Percentiles rank a stretch among this genome's conserved stretches.
Evolutionary conservation across 1,140 invertebrate genomes (phyloP).

Genomic region (Drosophila lini): DNA sequence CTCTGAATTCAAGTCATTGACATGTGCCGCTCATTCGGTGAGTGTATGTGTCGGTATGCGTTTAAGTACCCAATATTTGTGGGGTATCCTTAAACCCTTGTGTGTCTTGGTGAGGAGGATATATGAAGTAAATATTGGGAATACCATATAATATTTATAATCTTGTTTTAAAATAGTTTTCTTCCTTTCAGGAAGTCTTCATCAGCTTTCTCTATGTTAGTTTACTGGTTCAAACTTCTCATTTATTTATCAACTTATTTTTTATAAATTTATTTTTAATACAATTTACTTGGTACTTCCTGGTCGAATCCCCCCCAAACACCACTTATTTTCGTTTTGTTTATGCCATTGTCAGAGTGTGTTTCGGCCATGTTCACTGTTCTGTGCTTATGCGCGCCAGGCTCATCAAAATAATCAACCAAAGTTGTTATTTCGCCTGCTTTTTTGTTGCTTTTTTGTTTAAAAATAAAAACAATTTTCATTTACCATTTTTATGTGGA

Average conservation of each 20-base stretch:
- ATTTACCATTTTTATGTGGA: conserved; percentile 67
- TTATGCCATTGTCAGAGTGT: conserved; percentile 3
- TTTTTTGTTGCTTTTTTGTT: conserved; percentile 34
- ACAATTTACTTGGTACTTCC: not conserved
- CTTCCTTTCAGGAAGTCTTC: not conserved
- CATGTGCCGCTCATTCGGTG: conserved; percentile 57
- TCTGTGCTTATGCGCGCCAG: conserved; percentile 55
- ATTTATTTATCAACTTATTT: not conserved
- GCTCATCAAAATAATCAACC: conserved; percentile 80
- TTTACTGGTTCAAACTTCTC: not conserved
- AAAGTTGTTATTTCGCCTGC: conserved; percentile 57
- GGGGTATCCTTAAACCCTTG: too few relatives aligned
- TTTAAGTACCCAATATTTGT: not conserved
- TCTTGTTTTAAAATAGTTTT: too few relatives aligned
- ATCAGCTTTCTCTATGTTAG: not conserved
- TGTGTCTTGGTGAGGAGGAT: not conserved
- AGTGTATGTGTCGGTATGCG: conserved; percentile 22
- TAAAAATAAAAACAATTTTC: conserved; percentile 71
- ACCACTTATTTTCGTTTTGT: conserved; percentile 5
- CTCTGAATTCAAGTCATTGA: conserved; percentile 63
- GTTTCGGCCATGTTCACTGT: conserved; percentile 62
- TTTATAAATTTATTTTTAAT: not conserved
- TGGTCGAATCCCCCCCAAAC: not conserved
- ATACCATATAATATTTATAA: not conserved
- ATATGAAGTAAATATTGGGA: not conserved